Base-by-base conservation (phyloP, 2,888 invertebrate species). In the Drosophila pullipes region DNA sequence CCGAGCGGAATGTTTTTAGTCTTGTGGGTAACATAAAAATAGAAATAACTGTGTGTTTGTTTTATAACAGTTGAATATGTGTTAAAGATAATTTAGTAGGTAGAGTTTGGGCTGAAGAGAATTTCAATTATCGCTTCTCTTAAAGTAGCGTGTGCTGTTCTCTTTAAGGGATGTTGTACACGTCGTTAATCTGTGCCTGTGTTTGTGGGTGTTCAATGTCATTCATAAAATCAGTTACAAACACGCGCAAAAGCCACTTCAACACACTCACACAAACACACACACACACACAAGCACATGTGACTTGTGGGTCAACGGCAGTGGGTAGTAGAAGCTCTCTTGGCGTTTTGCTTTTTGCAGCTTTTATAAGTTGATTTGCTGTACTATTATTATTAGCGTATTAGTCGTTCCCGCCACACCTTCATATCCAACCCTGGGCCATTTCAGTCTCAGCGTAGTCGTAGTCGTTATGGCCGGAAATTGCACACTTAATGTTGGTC, bases 151-250 rank as follows among this genome's bases (percentile, higher is more conserved):
- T 28, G 39, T 41, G 28, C 9, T 3, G 4, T 53, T 44, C 65
- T 76, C 72, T 78, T 72, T 22, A 4, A 35, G 54, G 67, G 61
- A 64, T 68, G 47, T 64, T 68, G 47, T 61, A 30, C 55, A 49
- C 49, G 53, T 59, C 52, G 25, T 58, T 62, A 59, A 49, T 69
- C 33, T 54, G 49, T 13, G 57, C 47, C 9, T 57, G 31, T 47
- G 22, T 47, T 60, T 66, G 70, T 69, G 57, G 53, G 60, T 55
- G 81, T 72, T 85, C 86, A 86, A 86, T 86, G 86, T 81, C 86
- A 86, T 86, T 86, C 86, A 86, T 86, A 86, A 86, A 86, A 86
- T 84, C 82, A 74, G 76, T 73, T 73, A 35, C 50, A 52, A 44
- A 31, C 39, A 52, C 22, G 35, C 37, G 37, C 41, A 59, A 47